phyloP scores from a whole-genome alignment of 2,888 invertebrate species.

The Neoascia interrupta region DNA sequence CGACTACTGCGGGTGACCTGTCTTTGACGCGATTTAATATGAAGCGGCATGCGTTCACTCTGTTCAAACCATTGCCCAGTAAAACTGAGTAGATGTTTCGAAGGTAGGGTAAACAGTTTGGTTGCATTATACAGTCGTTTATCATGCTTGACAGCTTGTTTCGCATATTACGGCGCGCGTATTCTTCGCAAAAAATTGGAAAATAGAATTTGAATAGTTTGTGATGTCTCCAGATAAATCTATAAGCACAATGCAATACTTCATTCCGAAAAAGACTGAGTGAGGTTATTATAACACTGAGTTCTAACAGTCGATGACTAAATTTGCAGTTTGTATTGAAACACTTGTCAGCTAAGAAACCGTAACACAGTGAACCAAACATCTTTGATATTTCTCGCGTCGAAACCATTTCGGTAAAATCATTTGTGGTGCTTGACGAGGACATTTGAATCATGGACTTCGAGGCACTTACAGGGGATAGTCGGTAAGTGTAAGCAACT shows the following conservation, averaged over 20 bases:
- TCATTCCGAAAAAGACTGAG: constrained; percentile 21
- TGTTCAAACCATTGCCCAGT: constrained; percentile 21
- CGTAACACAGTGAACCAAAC: constrained; percentile 44
- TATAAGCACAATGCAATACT: constrained; percentile 42
- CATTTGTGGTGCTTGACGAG: background rate
- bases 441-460: no score
- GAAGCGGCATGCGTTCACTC: constrained; percentile 51
- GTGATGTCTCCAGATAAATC: constrained; percentile 46
- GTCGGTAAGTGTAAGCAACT: no score
- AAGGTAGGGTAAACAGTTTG: constrained; percentile 59
- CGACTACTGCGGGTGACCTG: constrained; percentile 37
- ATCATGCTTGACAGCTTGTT: constrained; percentile 70
- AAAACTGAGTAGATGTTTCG: constrained; percentile 27
- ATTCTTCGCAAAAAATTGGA: constrained; percentile 69
- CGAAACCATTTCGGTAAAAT: no score
- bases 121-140: constrained; percentile 71
- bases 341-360: constrained; percentile 43
- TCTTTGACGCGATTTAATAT: constrained; percentile 34
- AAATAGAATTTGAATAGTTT: constrained; percentile 52
- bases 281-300: constrained; percentile 9
- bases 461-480: no score
- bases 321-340: constrained; percentile 25
- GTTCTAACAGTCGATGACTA: constrained; percentile 46
- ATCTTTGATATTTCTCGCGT: constrained; percentile 36
- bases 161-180: constrained; percentile 67